Conservation (phyloP, 2,113 vertebrate species). For the Eonycteris spelaea region DNA sequence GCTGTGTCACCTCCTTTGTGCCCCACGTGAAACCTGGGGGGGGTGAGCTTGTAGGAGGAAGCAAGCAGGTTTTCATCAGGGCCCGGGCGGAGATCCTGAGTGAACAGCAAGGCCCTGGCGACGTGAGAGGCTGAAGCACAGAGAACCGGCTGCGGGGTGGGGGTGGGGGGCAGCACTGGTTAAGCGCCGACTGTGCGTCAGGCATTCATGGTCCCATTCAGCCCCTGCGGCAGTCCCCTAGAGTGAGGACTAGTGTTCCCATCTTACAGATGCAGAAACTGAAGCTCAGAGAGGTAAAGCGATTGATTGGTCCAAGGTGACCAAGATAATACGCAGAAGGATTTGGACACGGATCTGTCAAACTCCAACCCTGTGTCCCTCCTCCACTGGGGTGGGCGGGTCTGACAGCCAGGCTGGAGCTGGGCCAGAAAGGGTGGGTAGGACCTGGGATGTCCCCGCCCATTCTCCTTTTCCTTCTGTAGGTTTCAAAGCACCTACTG, state of each 20-base stretch:
- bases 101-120: background rate
- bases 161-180: background rate
- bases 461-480: background rate
- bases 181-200: background rate
- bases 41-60: background rate
- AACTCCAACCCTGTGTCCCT: background rate
- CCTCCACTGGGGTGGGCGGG: rapidly evolving
- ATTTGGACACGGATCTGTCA: background rate
- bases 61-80: background rate
- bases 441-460: background rate
- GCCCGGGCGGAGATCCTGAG: background rate
- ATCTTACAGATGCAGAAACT: background rate
- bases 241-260: too few relatives aligned
- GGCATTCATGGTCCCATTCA: rapidly evolving
- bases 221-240: rapidly evolving
- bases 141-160: background rate
- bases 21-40: background rate
- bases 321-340: background rate
- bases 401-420: background rate
- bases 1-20: background rate
- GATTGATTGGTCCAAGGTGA: background rate
- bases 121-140: background rate
- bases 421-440: too few relatives aligned
- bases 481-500: background rate
- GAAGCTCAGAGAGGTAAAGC: background rate